A percentile compares a stretch with the other conserved stretches of the same genome.
Evolutionary conservation across 2,888 invertebrate genomes (phyloP).

Genomic region (Erpobdella octoculata): DNA sequence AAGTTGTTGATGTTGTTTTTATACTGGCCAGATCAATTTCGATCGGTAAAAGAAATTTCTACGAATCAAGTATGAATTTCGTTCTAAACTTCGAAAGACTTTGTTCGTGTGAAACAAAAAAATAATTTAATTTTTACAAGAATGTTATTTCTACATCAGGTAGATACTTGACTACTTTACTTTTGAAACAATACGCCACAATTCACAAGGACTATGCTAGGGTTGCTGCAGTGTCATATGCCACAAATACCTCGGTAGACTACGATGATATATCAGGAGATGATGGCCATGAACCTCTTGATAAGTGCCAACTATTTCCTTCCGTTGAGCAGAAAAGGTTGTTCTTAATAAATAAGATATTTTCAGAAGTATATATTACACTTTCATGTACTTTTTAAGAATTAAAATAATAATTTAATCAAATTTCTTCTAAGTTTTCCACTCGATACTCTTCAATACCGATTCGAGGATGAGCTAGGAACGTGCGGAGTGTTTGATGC

Average conservation of each 20-base stretch:
- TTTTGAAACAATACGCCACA: slow-evolving; percentile 34
- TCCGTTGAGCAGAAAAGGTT: background rate
- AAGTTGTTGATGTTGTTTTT: slow-evolving; percentile 30
- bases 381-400: background rate
- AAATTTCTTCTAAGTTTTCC: slow-evolving; percentile 2
- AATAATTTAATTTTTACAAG: background rate
- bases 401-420: background rate
- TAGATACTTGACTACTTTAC: background rate
- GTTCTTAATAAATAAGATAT: background rate
- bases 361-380: background rate
- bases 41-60: slow-evolving; percentile 24
- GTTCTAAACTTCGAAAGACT: background rate
- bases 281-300: background rate
- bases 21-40: slow-evolving; percentile 12
- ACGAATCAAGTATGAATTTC: slow-evolving; percentile 10
- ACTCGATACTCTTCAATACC: background rate
- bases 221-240: slow-evolving; percentile 34
- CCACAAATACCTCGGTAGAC: slow-evolving; percentile 28
- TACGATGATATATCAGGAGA: slow-evolving; percentile 33
- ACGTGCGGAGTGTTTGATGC: slow-evolving; percentile 23
- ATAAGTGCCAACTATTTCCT: slow-evolving; percentile 25
- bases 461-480: slow-evolving; percentile 22
- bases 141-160: too few species aligned
- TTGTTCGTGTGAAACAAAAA: background rate
- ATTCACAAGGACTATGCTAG: slow-evolving; percentile 34